Conservation (phyloP, 2,797 vertebrate genomes). For the Myotis planiceps region DNA sequence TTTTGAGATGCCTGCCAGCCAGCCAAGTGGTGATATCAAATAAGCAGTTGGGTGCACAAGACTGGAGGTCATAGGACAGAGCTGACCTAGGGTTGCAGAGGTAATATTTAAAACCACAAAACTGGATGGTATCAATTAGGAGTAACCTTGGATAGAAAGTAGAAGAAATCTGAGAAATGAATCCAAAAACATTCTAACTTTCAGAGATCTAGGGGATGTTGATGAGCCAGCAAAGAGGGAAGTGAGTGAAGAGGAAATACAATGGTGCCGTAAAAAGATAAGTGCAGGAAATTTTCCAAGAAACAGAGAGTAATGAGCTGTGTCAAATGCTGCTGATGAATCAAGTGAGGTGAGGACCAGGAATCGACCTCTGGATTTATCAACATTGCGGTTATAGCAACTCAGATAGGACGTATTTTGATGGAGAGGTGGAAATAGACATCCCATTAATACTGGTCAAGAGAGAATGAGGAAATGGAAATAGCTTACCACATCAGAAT, state of each 20-base stretch:
- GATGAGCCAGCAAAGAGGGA: not conserved
- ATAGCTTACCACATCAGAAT: not conserved
- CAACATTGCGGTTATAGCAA: not conserved
- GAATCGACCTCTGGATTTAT: not conserved
- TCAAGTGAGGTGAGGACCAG: not conserved
- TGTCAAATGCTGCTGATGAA: not conserved
- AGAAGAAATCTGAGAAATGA: not conserved
- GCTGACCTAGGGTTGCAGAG: accelerated
- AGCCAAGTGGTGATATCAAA: not conserved
- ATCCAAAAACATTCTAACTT: not conserved
- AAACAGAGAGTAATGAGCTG: not conserved
- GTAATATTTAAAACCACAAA: not conserved
- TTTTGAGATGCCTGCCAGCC: not conserved
- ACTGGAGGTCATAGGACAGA: not conserved
- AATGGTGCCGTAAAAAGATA: not conserved
- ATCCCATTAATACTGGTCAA: not conserved
- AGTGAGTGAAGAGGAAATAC: not conserved
- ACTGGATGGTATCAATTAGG: not conserved
- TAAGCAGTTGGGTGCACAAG: not conserved
- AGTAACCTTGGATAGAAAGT: not conserved
- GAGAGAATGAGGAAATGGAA: not conserved
- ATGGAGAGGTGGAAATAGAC: not conserved
- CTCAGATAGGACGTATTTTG: not conserved
- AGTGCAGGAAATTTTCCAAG: not conserved
- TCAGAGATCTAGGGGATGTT: not conserved